These are phyloP conservation scores for Sciaenops ocellatus DNA, from an alignment of 2,797 vertebrate species.

Conservation along the genomic window DNA sequence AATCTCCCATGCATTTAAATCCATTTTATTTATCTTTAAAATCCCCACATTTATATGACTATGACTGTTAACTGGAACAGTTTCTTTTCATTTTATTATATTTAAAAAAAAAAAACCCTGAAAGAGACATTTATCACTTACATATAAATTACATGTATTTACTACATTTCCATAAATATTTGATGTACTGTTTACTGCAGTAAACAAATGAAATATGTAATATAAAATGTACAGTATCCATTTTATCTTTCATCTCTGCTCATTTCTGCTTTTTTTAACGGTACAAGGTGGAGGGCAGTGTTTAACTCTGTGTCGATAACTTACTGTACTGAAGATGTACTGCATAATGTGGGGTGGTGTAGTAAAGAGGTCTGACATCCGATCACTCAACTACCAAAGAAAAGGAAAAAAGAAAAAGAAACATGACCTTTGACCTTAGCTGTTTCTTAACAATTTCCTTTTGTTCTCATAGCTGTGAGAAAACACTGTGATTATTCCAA, in stretches of 20 bases:
- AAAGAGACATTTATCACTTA: constrained; percentile 4
- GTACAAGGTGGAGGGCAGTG: constrained; percentile 85
- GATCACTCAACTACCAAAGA: constrained; percentile 68
- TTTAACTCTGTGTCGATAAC: constrained; percentile 88
- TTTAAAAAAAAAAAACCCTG: neutral
- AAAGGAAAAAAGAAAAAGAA: constrained; percentile 62
- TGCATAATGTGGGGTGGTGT: neutral
- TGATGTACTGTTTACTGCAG: neutral
- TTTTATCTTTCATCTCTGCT: constrained; percentile 51
- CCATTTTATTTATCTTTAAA: constrained; percentile 61
- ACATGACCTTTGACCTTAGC: constrained; percentile 88
- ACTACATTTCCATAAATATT: constrained; percentile 4
- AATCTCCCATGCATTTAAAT: constrained; percentile 51
- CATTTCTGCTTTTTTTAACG: constrained; percentile 84
- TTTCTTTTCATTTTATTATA: constrained; percentile 21
- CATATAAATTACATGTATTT: constrained; percentile 8
- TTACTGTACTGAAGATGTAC: constrained; percentile 69
- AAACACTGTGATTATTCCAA: constrained; percentile 92
- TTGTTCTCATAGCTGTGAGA: constrained; percentile 91
- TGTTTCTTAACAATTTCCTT: constrained; percentile 90
- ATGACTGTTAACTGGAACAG: neutral
- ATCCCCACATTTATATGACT: constrained; percentile 35
- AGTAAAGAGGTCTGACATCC: constrained; percentile 43
- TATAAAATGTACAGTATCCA: constrained; percentile 16
- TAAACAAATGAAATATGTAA: constrained; percentile 37